A percentile compares a stretch with the other conserved stretches of the same genome.
These are phyloP conservation scores for Heliconius sara DNA, from an alignment of 2,888 invertebrate genomes.

Conservation along the genomic window DNA sequence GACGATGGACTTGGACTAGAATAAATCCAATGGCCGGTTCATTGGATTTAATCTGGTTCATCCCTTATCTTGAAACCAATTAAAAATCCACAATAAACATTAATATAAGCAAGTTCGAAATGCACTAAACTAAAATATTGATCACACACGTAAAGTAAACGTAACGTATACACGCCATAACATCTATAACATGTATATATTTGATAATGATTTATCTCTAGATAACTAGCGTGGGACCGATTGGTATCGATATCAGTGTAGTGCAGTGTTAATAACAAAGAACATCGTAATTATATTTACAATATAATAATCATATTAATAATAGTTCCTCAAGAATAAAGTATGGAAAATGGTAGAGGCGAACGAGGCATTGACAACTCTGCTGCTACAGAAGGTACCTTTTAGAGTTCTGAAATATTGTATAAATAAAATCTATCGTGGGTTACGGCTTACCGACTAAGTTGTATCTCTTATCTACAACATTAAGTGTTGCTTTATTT, in stretches of 20 bases:
- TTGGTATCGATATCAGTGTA: constrained; percentile 63
- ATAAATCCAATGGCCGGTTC: not conserved
- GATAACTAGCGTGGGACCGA: constrained; percentile 62
- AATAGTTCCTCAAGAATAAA: constrained; percentile 5
- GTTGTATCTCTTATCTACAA: not conserved
- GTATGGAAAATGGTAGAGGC: constrained; percentile 43
- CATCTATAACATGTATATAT: constrained; percentile 37
- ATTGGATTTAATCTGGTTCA: not conserved
- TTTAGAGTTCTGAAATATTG: constrained; percentile 60
- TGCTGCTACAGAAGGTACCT: constrained; percentile 66
- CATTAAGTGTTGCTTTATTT: not conserved
- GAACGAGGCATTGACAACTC: constrained; percentile 63
- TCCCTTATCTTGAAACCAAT: not conserved
- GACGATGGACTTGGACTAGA: not conserved
- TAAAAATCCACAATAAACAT: not conserved
- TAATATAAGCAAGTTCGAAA: not conserved
- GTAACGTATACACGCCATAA: constrained; percentile 25
- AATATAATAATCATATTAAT: not conserved
- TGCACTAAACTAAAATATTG: not conserved
- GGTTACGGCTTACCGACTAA: constrained; percentile 1
- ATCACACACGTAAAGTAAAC: not conserved
- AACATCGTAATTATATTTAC: constrained; percentile 52
- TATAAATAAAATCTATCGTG: constrained; percentile 58
- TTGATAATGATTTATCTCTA: constrained; percentile 56
- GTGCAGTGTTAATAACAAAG: constrained; percentile 61